phyloP scores from a whole-genome alignment of 1,140 invertebrate genomes.

The Meteorus sp. region DNA sequence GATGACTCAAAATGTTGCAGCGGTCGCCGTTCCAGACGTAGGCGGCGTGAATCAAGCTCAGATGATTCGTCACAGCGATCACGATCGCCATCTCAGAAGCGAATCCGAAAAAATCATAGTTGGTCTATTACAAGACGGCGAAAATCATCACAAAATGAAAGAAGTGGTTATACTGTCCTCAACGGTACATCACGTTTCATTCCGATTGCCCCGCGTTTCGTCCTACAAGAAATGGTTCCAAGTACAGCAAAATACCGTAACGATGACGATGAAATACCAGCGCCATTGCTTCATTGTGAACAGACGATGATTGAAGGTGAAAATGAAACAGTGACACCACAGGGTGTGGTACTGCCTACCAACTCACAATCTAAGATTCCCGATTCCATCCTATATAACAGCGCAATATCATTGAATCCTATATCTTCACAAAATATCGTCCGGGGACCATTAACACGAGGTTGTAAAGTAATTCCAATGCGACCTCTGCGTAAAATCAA shows the following conservation, averaged over 20 bases:
- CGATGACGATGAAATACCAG: conserved; percentile 28
- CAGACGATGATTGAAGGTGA: conserved; percentile 47
- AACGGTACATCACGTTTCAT: conserved; percentile 9
- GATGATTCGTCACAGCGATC: conserved; percentile 33
- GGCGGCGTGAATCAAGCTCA: conserved; percentile 35
- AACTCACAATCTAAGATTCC: conserved; percentile 7
- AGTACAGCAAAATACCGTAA: background rate
- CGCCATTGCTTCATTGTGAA: conserved; percentile 41
- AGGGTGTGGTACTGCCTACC: background rate
- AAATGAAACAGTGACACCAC: conserved; percentile 16
- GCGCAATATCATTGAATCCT: conserved; percentile 30
- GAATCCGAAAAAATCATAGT: background rate
- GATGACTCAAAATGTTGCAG: conserved; percentile 52
- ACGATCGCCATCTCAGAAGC: background rate
- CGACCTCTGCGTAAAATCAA: conserved; percentile 22
- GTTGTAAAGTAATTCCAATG: conserved; percentile 10
- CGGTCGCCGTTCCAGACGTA: conserved; percentile 6
- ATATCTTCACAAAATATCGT: conserved; percentile 37
- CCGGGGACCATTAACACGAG: conserved; percentile 24
- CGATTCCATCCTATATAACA: conserved; percentile 25
- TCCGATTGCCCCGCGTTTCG: background rate
- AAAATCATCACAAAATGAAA: conserved; percentile 21
- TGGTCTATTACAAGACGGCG: conserved; percentile 13
- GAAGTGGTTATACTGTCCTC: background rate
- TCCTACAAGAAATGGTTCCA: background rate